phyloP scores from a whole-genome alignment of 2,113 vertebrate genomes.

The Bos indicus region DNA sequence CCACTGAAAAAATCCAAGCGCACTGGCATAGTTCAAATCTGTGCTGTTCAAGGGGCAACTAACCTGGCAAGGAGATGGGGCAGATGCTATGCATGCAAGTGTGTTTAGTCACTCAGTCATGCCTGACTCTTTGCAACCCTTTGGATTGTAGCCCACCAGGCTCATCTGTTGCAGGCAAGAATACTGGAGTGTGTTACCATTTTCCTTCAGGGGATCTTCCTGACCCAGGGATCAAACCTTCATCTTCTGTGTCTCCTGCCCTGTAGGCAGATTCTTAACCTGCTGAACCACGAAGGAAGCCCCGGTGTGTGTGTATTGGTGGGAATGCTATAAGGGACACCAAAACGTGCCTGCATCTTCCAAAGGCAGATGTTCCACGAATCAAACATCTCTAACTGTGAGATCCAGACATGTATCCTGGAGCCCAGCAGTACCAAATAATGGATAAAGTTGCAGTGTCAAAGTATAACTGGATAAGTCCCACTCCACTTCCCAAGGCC shows the following conservation, averaged over 20 bases:
- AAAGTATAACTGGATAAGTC: conserved; percentile 35
- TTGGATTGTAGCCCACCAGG: not conserved
- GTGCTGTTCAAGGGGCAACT: not conserved
- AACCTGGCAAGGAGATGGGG: not conserved
- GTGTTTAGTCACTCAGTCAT: not conserved
- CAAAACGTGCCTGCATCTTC: not conserved
- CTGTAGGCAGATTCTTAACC: not conserved
- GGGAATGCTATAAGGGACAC: not conserved
- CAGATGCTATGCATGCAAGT: not conserved
- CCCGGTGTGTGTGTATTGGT: not conserved
- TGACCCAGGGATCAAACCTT: not conserved
- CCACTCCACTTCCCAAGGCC: not conserved
- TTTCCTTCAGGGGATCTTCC: not conserved
- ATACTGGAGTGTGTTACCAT: not conserved
- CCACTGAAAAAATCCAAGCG: not conserved
- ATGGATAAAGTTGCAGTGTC: not conserved
- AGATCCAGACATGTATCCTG: not conserved
- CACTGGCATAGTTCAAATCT: not conserved
- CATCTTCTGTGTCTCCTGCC: not conserved
- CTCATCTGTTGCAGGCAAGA: not conserved
- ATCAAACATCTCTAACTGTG: not conserved
- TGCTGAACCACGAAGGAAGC: not conserved
- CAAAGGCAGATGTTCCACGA: not conserved
- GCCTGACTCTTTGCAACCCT: not conserved
- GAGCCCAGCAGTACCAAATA: not conserved